Evolutionary conservation across 2,888 invertebrate species (phyloP).

Genomic region (Orthosia gothica): DNA sequence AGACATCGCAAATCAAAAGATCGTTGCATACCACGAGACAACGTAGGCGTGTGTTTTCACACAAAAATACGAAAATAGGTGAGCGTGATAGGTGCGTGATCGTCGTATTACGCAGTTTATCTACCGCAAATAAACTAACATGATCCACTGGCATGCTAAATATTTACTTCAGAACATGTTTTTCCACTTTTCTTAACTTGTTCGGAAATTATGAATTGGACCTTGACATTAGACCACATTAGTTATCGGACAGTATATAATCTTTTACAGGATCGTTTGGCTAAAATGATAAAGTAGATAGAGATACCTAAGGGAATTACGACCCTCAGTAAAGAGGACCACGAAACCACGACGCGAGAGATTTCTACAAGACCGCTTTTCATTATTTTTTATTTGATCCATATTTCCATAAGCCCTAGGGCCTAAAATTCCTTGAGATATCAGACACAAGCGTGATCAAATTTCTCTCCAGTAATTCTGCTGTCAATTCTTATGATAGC

Average conservation of each 20-base stretch:
- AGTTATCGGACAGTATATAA: neutral
- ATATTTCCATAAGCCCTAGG: neutral
- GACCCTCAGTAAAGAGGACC: neutral
- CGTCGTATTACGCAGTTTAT: constrained; percentile 27
- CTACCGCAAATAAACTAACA: constrained; percentile 39
- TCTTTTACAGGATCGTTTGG: neutral
- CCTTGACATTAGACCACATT: constrained; percentile 16
- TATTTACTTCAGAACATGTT: constrained; percentile 29
- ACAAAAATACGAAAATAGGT: constrained; percentile 41
- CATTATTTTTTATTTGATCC: neutral
- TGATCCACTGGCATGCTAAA: constrained; percentile 32
- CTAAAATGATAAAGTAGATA: neutral
- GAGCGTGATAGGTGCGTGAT: constrained; percentile 57
- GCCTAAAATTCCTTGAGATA: too few relatives aligned
- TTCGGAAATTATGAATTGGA: constrained; percentile 10
- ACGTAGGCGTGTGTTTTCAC: constrained; percentile 14
- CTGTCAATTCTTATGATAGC: neutral
- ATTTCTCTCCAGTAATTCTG: neutral
- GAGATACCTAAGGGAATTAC: neutral
- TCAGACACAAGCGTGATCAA: neutral
- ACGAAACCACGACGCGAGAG: neutral
- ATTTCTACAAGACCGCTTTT: neutral
- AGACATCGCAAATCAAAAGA: constrained; percentile 16
- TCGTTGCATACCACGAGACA: neutral
- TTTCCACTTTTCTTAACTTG: constrained; percentile 23